Evolutionary conservation across 2,113 vertebrate genomes (phyloP).

Genomic region (Lasiurus cinereus): DNA sequence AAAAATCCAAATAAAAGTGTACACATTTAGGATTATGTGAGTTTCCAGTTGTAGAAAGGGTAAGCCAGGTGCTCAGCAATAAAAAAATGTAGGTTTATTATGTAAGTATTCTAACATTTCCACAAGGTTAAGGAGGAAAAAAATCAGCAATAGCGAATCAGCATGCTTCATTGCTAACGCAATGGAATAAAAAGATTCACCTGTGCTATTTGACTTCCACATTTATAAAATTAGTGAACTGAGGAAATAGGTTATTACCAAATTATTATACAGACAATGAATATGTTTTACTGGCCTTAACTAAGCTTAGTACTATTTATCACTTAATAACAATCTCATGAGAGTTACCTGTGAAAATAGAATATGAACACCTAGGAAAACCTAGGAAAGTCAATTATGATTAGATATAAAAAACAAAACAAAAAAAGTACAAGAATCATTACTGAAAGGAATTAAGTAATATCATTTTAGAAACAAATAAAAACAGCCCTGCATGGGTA

Average conservation of each 20-base stretch:
- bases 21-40: neutral
- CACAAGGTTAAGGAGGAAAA: neutral
- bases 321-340: neutral
- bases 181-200: neutral
- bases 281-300: neutral
- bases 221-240: neutral
- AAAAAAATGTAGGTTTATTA: neutral
- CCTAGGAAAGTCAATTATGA: neutral
- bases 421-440: neutral
- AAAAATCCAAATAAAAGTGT: neutral
- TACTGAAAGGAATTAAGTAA: neutral
- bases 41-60: neutral
- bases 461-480: neutral
- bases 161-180: neutral
- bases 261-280: neutral
- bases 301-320: neutral
- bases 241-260: neutral
- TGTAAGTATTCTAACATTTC: neutral
- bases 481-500: neutral
- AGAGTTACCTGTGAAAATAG: neutral
- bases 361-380: neutral
- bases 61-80: neutral
- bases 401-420: neutral
- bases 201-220: neutral
- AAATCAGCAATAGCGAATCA: neutral